A percentile compares a stretch with the other conserved stretches of the same genome.
These are phyloP conservation scores for Caenorhabditis sp. DNA, from an alignment of 2,888 invertebrate genomes.

Conservation along the genomic window DNA sequence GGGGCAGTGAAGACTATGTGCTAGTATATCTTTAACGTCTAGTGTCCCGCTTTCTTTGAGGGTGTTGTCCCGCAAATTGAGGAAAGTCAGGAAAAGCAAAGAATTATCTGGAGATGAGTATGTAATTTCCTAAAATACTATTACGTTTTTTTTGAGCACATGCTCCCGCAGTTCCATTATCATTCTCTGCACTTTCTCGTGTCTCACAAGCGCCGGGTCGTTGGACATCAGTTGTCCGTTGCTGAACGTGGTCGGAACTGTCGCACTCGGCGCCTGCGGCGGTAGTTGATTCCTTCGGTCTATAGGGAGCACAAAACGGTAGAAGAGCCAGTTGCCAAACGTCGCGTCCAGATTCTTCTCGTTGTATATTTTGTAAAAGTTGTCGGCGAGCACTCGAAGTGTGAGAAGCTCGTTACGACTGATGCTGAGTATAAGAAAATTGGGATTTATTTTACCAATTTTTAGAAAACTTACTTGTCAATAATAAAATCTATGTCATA, in stretches of 20 bases:
- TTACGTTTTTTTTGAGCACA: constrained; percentile 38
- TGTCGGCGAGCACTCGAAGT: constrained; percentile 54
- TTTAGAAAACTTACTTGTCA: constrained; percentile 40
- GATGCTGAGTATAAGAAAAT: constrained; percentile 31
- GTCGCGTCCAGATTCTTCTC: constrained; percentile 54
- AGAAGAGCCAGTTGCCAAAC: constrained; percentile 64
- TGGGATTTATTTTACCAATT: background rate
- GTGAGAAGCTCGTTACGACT: constrained; percentile 53
- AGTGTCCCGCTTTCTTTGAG: too few relatives aligned
- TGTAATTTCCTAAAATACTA: too few relatives aligned
- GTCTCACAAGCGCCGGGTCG: constrained; percentile 37
- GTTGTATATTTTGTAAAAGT: constrained; percentile 48
- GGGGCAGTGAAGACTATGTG: too few relatives aligned
- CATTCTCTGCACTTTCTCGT: constrained; percentile 52
- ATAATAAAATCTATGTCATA: constrained; percentile 64
- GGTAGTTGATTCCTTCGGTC: constrained; percentile 61
- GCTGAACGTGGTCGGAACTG: constrained; percentile 64
- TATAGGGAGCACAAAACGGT: constrained; percentile 52
- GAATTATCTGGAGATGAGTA: too few relatives aligned
- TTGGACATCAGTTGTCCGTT: constrained; percentile 37
- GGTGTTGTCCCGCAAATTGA: too few relatives aligned
- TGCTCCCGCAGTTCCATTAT: constrained; percentile 43
- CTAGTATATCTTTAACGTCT: too few relatives aligned
- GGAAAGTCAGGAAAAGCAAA: too few relatives aligned
- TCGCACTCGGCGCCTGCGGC: constrained; percentile 65